A percentile compares a stretch with the other conserved stretches of the same genome.
Conservation (phyloP, 2,113 vertebrate species). For the Nothoprocta perdicaria region DNA sequence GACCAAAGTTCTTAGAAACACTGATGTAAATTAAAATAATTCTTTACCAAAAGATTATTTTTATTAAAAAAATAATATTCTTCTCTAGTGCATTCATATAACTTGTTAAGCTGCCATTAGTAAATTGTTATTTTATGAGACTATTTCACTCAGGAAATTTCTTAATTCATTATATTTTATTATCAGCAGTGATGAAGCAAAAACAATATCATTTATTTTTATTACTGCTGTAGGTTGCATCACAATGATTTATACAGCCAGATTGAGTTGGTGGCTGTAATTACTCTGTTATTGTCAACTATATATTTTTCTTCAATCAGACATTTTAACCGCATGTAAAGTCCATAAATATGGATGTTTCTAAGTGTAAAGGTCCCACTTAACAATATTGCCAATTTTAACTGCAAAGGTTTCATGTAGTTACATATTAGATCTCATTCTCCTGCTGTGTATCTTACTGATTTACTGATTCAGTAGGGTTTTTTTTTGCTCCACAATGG, state of each 20-base stretch:
- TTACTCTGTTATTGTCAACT: slow-evolving; percentile 75
- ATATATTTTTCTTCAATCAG: slow-evolving; percentile 76
- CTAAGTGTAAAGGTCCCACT: neutral
- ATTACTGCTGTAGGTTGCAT: slow-evolving; percentile 77
- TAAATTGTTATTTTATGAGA: slow-evolving; percentile 78
- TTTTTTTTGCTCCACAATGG: neutral
- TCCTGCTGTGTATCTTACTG: neutral
- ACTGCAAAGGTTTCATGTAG: neutral
- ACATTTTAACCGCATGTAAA: slow-evolving; percentile 64
- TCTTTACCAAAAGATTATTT: slow-evolving; percentile 45
- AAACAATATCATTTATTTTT: slow-evolving; percentile 80
- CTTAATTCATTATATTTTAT: slow-evolving; percentile 75
- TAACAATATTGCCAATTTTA: neutral
- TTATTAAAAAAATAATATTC: slow-evolving; percentile 63
- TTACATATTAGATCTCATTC: neutral
- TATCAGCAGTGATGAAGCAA: slow-evolving; percentile 81
- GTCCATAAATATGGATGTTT: slow-evolving; percentile 49
- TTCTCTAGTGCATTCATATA: slow-evolving; percentile 38
- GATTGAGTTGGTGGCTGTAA: slow-evolving; percentile 77
- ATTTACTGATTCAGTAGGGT: neutral
- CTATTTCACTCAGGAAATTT: slow-evolving; percentile 69
- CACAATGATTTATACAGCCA: slow-evolving; percentile 77
- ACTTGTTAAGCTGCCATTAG: slow-evolving; percentile 52
- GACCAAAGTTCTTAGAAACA: slow-evolving; percentile 1
- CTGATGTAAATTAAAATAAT: slow-evolving; percentile 10